These are phyloP conservation scores for Polyodon spathula DNA, from an alignment of 2,113 vertebrate genomes.

Conservation along the genomic window DNA sequence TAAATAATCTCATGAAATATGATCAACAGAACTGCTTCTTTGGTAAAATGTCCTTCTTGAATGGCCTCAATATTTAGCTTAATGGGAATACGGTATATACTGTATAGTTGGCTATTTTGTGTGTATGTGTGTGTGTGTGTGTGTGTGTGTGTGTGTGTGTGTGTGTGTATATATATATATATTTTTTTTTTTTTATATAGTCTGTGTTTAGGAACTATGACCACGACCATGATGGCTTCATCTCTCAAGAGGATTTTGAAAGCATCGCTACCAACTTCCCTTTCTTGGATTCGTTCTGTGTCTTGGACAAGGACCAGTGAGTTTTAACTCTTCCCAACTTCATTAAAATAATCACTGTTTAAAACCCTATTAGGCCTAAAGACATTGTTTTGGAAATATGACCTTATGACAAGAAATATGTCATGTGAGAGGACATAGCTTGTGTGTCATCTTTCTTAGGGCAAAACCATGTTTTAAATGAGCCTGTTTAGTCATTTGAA, in stretches of 20 bases:
- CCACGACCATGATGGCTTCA: slow-evolving; percentile 88
- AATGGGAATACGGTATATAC: too few relatives aligned
- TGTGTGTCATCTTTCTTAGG: slow-evolving; percentile 5
- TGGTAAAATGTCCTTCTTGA: too few relatives aligned
- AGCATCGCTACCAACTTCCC: slow-evolving; percentile 93
- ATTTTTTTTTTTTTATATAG: slow-evolving; percentile 47
- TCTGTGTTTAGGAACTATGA: slow-evolving; percentile 97
- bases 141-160: too few relatives aligned
- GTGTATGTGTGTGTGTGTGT: too few relatives aligned
- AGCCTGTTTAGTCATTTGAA: background rate
- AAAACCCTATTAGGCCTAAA: too few relatives aligned
- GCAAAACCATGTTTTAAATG: slow-evolving; percentile 2
- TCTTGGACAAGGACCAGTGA: slow-evolving; percentile 97
- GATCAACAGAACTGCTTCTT: too few relatives aligned
- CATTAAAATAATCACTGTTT: background rate
- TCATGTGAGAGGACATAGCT: slow-evolving; percentile 1
- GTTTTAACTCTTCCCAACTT: slow-evolving; percentile 33
- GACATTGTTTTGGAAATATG: too few relatives aligned
- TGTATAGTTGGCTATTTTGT: too few relatives aligned
- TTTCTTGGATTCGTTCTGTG: slow-evolving; percentile 93
- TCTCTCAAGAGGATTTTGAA: slow-evolving; percentile 95
- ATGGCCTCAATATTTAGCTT: too few relatives aligned
- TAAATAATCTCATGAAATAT: too few relatives aligned
- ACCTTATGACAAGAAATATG: too few relatives aligned
- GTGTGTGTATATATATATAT: too few relatives aligned